Evolutionary conservation across 2,113 vertebrate species (phyloP).

Genomic region (Corydoras maculifer): DNA sequence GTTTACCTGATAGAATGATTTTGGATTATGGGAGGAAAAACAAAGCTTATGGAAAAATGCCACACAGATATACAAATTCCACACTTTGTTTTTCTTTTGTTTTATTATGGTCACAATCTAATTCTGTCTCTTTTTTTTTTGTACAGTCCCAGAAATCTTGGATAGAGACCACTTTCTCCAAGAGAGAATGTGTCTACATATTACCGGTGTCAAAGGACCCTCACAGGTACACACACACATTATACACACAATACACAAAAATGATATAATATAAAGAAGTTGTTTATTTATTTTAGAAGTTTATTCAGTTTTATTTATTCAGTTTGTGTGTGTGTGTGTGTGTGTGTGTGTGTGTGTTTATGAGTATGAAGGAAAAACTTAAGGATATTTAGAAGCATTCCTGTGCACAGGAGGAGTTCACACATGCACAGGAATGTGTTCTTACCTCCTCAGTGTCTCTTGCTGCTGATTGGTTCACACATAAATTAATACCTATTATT

Average conservation of each 20-base stretch:
- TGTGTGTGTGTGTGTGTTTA: too few relatives aligned
- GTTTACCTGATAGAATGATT: too few relatives aligned
- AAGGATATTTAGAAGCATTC: constrained; percentile 18
- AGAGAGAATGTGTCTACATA: constrained; percentile 98
- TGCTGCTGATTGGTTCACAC: not conserved
- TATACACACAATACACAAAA: not conserved
- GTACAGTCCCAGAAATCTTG: constrained; percentile 98
- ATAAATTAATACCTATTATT: not conserved
- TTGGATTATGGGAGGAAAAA: too few relatives aligned
- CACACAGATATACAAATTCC: too few relatives aligned
- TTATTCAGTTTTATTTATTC: too few relatives aligned
- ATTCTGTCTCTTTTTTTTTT: constrained; percentile 47
- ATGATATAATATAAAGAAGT: too few relatives aligned
- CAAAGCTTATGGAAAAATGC: too few relatives aligned
- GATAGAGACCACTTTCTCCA: constrained; percentile 99
- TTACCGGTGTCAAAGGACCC: constrained; percentile 98
- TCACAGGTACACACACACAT: constrained; percentile 79
- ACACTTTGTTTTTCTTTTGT: too few relatives aligned
- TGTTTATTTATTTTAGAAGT: too few relatives aligned
- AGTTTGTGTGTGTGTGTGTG: not conserved
- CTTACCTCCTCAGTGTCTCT: not conserved
- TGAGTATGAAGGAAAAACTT: too few relatives aligned
- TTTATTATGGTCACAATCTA: not conserved
- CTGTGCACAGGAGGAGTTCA: constrained; percentile 2
- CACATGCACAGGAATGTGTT: constrained; percentile 20